Percentiles rank a stretch among this genome's conserved stretches.
These are phyloP conservation scores for Eurystomus gularis DNA, from an alignment of 2,113 vertebrate genomes.

Conservation along the genomic window DNA sequence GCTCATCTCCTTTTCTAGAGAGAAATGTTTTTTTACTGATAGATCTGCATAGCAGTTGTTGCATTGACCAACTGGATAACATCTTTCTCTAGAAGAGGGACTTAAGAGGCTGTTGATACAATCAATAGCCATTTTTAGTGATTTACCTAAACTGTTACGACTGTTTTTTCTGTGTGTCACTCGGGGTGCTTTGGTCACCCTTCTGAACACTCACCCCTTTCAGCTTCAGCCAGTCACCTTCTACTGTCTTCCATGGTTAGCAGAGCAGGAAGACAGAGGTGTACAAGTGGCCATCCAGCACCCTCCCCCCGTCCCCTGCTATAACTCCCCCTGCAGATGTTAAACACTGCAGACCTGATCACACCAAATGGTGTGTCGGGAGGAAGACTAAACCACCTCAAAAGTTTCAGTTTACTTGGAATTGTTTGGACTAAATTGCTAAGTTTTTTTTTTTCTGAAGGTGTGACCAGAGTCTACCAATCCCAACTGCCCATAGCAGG, in stretches of 20 bases:
- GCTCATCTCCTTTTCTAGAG: not conserved
- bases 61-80: not conserved
- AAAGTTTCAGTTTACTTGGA: slow-evolving; percentile 9
- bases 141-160: not conserved
- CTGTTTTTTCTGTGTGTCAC: not conserved
- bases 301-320: not conserved
- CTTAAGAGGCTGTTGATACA: not conserved
- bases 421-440: slow-evolving; percentile 15
- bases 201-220: not conserved
- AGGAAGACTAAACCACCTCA: not conserved
- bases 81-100: not conserved
- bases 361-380: not conserved
- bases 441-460: not conserved
- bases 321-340: not conserved
- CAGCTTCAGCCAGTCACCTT: not conserved
- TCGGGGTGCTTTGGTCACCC: not conserved
- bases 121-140: not conserved
- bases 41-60: not conserved
- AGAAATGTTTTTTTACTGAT: not conserved
- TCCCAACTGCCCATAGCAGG: slow-evolving; percentile 20
- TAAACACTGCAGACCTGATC: not conserved
- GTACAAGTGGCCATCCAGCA: not conserved
- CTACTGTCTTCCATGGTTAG: not conserved
- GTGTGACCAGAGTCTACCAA: slow-evolving; percentile 17
- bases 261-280: not conserved